These are phyloP conservation scores for Cuniculus paca DNA, from an alignment of 2,797 vertebrate species.

Conservation along the genomic window DNA sequence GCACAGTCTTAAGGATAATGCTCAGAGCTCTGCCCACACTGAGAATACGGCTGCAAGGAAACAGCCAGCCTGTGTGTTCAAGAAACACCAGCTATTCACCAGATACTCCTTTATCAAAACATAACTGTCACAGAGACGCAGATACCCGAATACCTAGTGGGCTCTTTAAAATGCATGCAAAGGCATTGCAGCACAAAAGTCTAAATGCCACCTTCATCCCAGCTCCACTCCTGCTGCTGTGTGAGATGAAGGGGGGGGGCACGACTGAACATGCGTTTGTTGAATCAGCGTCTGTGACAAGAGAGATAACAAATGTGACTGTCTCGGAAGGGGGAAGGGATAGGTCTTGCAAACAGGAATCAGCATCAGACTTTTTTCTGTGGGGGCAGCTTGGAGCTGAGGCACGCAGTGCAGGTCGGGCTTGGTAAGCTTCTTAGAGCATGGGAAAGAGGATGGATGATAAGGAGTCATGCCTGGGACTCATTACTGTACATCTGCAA, in stretches of 20 bases:
- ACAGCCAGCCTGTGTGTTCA: not conserved
- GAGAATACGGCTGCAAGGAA: not conserved
- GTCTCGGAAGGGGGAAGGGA: constrained; percentile 63
- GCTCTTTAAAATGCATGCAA: not conserved
- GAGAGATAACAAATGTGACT: constrained; percentile 67
- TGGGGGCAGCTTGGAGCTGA: not conserved
- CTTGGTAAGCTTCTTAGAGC: not conserved
- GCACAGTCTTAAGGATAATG: not conserved
- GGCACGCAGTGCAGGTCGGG: not conserved
- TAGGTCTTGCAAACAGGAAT: constrained; percentile 32
- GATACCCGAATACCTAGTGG: not conserved
- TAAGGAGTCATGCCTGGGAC: constrained; percentile 24
- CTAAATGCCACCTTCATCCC: not conserved
- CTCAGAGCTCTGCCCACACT: not conserved
- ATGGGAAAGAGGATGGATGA: not conserved
- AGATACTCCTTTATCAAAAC: not conserved
- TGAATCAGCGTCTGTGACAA: constrained; percentile 69
- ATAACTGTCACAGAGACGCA: not conserved
- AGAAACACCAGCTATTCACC: not conserved
- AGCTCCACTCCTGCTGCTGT: not conserved
- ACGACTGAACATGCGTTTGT: constrained; percentile 29
- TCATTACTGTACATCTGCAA: fast-evolving
- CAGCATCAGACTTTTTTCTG: not conserved
- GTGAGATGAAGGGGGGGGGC: not conserved
- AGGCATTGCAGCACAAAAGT: not conserved